These are phyloP conservation scores for Pemphigus obesinymphae DNA, from an alignment of 1,140 invertebrate genomes.

Conservation along the genomic window DNA sequence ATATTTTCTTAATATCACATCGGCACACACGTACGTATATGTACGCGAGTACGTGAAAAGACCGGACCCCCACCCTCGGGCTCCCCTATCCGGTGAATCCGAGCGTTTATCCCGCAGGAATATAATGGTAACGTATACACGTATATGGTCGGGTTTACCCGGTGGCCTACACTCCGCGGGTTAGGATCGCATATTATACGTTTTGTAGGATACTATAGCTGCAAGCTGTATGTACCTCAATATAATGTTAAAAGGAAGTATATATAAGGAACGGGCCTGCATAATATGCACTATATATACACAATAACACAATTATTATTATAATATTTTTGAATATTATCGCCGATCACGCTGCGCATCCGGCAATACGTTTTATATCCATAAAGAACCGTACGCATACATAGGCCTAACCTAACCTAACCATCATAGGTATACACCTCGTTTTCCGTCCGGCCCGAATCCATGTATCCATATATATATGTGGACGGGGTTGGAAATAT, in stretches of 20 bases:
- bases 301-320: neutral
- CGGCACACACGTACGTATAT: neutral
- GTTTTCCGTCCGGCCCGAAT: too few relatives aligned
- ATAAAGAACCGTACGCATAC: too few relatives aligned
- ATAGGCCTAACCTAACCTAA: too few relatives aligned
- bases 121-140: too few relatives aligned
- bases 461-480: too few relatives aligned
- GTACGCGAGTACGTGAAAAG: neutral
- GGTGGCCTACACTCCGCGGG: slow-evolving; percentile 2
- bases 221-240: neutral
- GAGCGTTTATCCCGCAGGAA: neutral
- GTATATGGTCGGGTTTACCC: neutral
- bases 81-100: neutral
- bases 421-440: too few relatives aligned
- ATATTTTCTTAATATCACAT: neutral
- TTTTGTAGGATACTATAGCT: too few relatives aligned
- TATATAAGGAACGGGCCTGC: too few relatives aligned
- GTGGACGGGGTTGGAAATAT: too few relatives aligned
- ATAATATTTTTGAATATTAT: slow-evolving; percentile 24
- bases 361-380: neutral
- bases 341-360: neutral
- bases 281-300: neutral
- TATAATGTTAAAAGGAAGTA: too few relatives aligned
- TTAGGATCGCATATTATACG: too few relatives aligned
- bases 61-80: slow-evolving; percentile 3